Evolutionary conservation across 2,113 vertebrate species (phyloP), one percentile per base, ranked within the genome.

Genomic region (Rostratula benghalensis): DNA sequence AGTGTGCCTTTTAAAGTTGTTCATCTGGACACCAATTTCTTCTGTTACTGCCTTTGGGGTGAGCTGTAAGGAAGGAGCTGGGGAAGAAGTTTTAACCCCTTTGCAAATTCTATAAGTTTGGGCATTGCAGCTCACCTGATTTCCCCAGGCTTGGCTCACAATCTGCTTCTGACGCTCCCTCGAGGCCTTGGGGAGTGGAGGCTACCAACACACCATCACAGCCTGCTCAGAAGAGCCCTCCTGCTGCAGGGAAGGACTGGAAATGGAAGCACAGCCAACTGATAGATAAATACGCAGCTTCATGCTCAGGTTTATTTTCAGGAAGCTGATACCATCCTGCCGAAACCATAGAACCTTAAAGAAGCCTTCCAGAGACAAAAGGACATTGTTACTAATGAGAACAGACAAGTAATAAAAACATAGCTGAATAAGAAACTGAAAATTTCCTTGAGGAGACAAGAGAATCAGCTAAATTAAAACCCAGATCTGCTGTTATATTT

Each of bases 151-250:
- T 86, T 76, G 1, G 13, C 35, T 71, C 43, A 43, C 2, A 0
- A 39, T 63, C 54, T 60, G 43, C 53, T 89, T 15, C 59, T 78
- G 27, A 13, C 0, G 1, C 28, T 83, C 64, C 71, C 53, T 68
- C 1, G 1, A 46, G 39, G 30, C 46, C 39, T 33, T 1, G 0
- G 41, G 43, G 48, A 82, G 13, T 1, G 22, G 35, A 59, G 45
- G 19, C 43, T 19, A 43, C 33, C 67, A 57, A 28, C 25, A 31
- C 4, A 2, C 11, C 12, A 9, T 7, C 43, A 21, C 33, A 81
- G 20, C 54, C 48, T 37, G 71, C 60, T 41, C 77, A 56, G 50
- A 21, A 77, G 67, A 87, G 6, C 43, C 16, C 35, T 60, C 35
- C 69, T 63, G 1, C 27, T 10, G 17, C 46, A 61, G 33, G 56